Evolutionary conservation across 2,113 vertebrate species (phyloP).

Genomic region (Peromyscus polionotus): DNA sequence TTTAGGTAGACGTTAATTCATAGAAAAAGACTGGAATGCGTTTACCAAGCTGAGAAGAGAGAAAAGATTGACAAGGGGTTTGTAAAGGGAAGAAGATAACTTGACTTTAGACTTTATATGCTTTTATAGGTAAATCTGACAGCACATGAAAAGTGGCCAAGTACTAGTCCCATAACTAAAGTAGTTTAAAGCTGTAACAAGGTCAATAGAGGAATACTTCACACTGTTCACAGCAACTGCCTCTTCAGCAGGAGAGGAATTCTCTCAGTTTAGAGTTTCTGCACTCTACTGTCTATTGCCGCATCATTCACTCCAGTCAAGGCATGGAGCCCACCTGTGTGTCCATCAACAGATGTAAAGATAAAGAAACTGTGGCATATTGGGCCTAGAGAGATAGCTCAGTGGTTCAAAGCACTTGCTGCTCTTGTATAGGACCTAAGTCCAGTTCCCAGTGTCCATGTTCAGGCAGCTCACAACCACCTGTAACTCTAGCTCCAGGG

Average conservation of each 20-base stretch:
- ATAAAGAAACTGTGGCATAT: background rate
- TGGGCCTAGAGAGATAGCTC: background rate
- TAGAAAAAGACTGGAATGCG: background rate
- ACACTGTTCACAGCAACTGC: background rate
- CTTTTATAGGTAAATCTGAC: background rate
- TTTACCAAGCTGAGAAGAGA: background rate
- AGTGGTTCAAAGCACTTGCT: background rate
- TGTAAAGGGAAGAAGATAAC: background rate
- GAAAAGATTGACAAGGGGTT: background rate
- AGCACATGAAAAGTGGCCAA: background rate
- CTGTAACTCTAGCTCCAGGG: background rate
- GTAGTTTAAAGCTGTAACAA: slow-evolving; percentile 34
- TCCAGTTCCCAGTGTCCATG: background rate
- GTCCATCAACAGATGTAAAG: background rate
- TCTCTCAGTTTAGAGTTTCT: background rate
- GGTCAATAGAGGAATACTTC: slow-evolving; percentile 3
- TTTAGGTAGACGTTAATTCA: slow-evolving; percentile 2
- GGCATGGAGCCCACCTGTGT: background rate
- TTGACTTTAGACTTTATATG: background rate
- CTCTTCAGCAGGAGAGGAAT: background rate
- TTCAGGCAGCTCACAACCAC: background rate
- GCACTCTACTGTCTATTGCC: background rate
- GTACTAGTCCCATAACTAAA: slow-evolving; percentile 24
- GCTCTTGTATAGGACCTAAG: background rate
- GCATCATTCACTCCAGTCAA: background rate